Evolutionary conservation across 2,797 vertebrate genomes (phyloP), one percentile per base, ranked within the genome.

Genomic region (Platyrinchus mystaceus): DNA sequence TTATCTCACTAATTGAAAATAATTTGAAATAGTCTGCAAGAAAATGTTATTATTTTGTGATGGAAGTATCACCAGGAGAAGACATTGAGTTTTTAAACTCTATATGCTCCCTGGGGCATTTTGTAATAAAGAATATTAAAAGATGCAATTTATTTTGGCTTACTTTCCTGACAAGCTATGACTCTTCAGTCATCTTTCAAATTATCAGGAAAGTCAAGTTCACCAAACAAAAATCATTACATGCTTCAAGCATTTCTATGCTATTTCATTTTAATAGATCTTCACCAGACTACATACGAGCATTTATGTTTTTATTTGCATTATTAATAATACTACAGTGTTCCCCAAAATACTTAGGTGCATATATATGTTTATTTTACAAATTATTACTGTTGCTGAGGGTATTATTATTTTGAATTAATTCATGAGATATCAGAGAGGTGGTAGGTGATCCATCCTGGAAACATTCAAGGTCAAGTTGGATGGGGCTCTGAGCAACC

Each of bases 1-100:
- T 49, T 77, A 89, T 20, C 44, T 52, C 60, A 77, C 37, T 78
- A 68, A 68, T 91, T 94, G 41, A 74, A 93, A 96, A 71, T 53
- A 49, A 60, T 59, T 87, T 85, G 4, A 77, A 94, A 87, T 26
- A 78, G 26, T 68, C 58, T 89, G 55, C 73, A 81, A 71, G 32
- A 85, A 96, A 92, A 85, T 50, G 55, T 23, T 69, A 64, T 74
- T 77, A 71, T 74, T 94, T 89, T 85, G 7, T 64, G 46, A 83
- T 44, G 4, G 58, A 94, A 82, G 12, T 43, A 87, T 41, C 50
- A 71, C 9, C 14, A 62, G 17, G 53, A 92, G 93, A 87, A 90
- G 28, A 7, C 30, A 80, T 6, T 55, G 28, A 32, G 17, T 41
- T 85, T 93, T 94, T 53, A 44, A 89, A 87, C 26, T 71, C n/a